phyloP scores from a whole-genome alignment of 1,140 invertebrate genomes.

The Drosophila equinoxialis region DNA sequence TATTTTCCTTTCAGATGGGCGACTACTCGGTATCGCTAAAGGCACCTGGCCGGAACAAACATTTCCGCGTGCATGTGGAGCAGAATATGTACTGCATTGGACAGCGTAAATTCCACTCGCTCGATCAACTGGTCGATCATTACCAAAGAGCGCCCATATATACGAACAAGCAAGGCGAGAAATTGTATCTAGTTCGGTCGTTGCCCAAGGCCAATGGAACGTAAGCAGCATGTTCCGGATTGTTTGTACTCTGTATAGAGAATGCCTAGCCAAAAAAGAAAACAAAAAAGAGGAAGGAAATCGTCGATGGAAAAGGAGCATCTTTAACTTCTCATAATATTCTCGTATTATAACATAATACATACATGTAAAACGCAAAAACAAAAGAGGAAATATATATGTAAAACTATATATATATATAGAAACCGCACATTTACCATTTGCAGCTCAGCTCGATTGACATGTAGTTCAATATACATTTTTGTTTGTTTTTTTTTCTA shows the following conservation, averaged over 20 bases:
- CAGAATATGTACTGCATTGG: conserved; percentile 97
- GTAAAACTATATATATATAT: conserved; percentile 25
- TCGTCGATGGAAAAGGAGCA: conserved; percentile 40
- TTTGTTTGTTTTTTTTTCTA: conserved; percentile 27
- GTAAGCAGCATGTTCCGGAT: conserved; percentile 49
- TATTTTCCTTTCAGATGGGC: conserved; percentile 90
- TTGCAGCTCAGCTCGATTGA: conserved; percentile 48
- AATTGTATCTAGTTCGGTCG: conserved; percentile 94
- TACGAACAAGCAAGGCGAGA: conserved; percentile 97
- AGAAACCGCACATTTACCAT: conserved; percentile 20
- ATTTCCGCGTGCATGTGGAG: conserved; percentile 99
- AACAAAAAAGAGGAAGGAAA: conserved; percentile 14
- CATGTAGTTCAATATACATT: conserved; percentile 56
- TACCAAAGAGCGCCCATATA: conserved; percentile 99
- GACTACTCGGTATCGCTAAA: conserved; percentile 99
- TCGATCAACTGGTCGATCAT: conserved; percentile 98
- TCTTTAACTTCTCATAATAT: conserved; percentile 35
- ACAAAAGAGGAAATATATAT: conserved; percentile 29
- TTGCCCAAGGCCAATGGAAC: conserved; percentile 88
- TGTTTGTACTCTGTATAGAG: neutral
- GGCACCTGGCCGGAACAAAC: conserved; percentile 98
- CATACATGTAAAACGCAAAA: conserved; percentile 27
- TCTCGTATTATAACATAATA: conserved; percentile 65
- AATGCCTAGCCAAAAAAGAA: conserved; percentile 8
- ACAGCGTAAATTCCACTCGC: conserved; percentile 96